Percentiles rank a stretch among this genome's conserved stretches.
These are phyloP conservation scores for Lagocephalus sceleratus DNA, from an alignment of 2,797 vertebrate species.

Conservation along the genomic window DNA sequence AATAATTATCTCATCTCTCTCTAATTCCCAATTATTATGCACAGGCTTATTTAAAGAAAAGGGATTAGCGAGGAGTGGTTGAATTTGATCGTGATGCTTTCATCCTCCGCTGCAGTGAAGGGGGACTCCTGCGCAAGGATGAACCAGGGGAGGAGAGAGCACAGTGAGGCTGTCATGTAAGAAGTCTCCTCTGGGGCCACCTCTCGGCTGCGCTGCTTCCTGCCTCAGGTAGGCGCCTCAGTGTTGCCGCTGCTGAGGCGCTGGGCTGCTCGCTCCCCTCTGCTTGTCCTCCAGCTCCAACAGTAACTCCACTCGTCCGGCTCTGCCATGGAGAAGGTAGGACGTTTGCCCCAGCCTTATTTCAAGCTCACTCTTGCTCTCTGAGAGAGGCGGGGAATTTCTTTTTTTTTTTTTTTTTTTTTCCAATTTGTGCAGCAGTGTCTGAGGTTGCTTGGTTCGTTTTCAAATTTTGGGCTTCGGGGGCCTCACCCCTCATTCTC, in stretches of 20 bases:
- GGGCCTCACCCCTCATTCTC: no score
- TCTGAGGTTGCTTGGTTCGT: slow-evolving; percentile 15
- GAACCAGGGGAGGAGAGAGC: slow-evolving; percentile 66
- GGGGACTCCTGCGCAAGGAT: slow-evolving; percentile 67
- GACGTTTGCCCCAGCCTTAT: slow-evolving; percentile 16
- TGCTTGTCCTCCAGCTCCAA: slow-evolving; percentile 41
- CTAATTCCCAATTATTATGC: slow-evolving; percentile 83
- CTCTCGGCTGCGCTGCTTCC: slow-evolving; percentile 65
- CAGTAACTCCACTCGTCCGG: slow-evolving; percentile 39
- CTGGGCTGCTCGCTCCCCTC: slow-evolving; percentile 49
- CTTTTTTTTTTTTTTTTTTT: slow-evolving; percentile 26
- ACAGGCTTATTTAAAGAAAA: slow-evolving; percentile 79
- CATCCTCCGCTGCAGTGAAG: slow-evolving; percentile 51
- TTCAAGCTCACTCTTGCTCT: slow-evolving; percentile 9
- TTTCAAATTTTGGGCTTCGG: slow-evolving; percentile 1
- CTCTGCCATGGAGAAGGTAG: slow-evolving; percentile 75
- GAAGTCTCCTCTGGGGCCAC: slow-evolving; percentile 67
- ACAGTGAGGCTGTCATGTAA: slow-evolving; percentile 69
- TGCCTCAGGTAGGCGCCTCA: slow-evolving; percentile 73
- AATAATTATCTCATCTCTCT: slow-evolving; percentile 82
- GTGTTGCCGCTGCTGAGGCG: slow-evolving; percentile 52
- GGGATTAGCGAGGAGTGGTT: slow-evolving; percentile 54
- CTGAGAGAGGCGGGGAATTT: slow-evolving; percentile 5
- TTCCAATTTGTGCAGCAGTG: slow-evolving; percentile 33
- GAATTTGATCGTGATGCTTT: slow-evolving; percentile 43